These are phyloP conservation scores for Aurelia sp. DNA, from an alignment of 30 jellyfish, hydroid and myxozoan genomes.

Conservation along the genomic window DNA sequence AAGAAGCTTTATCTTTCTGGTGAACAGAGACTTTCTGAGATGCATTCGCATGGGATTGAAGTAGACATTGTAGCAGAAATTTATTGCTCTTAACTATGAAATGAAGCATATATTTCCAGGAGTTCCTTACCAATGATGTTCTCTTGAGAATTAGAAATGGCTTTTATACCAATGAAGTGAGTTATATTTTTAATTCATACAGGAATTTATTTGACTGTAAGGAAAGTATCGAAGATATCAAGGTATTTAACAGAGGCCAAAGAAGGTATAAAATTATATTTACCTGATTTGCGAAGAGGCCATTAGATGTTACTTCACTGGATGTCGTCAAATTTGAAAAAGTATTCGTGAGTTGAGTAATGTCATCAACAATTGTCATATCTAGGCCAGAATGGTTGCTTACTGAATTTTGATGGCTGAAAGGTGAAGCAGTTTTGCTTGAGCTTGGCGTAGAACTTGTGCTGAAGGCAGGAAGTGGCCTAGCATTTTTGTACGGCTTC, in stretches of 20 bases:
- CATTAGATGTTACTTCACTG: constrained; percentile 80
- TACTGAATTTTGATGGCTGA: constrained; percentile 64
- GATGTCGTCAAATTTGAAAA: constrained; percentile 93
- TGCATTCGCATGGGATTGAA: no score
- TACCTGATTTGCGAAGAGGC: constrained; percentile 92
- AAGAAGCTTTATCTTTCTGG: no score
- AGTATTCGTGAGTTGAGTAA: constrained; percentile 91
- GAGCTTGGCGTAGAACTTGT: constrained; percentile 54
- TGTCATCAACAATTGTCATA: constrained; percentile 91
- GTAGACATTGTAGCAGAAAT: no score
- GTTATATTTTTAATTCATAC: no score
- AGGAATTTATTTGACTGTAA: no score
- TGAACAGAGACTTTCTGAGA: no score
- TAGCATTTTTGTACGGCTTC: constrained; percentile 54
- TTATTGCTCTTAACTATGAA: no score
- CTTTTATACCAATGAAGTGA: no score
- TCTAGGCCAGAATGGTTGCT: constrained; percentile 84
- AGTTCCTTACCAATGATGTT: no score
- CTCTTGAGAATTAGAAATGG: no score
- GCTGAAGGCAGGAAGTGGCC: constrained; percentile 59
- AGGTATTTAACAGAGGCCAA: background rate
- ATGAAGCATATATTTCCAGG: no score
- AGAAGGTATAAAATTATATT: background rate
- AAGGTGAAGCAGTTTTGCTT: constrained; percentile 44
- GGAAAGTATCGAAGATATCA: background rate